Base-by-base conservation (phyloP, 2,113 vertebrate genomes). In the Salvelinus namaycush region DNA sequence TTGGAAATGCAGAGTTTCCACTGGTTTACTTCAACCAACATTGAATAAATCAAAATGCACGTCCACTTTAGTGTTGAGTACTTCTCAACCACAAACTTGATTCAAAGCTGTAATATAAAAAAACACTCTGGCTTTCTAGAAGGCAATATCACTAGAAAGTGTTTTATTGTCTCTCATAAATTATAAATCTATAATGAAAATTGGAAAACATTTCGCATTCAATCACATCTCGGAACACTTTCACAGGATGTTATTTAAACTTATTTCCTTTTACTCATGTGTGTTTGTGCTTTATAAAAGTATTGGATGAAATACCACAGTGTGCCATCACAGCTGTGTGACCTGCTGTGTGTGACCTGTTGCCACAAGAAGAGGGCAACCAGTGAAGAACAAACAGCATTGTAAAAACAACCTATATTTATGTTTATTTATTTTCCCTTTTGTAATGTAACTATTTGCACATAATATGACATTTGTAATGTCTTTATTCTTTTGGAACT, bases 201-300 rank as follows among this genome's bases (percentile, higher is more conserved):
- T 29, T 7, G 6, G 65, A 67, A 67, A 67, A 67, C 2, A 67
- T 27, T 83, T 73, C 12, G 26, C 49, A 73, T 78, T 51, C 22
- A 78, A 69, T 59, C 67, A 54, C 7, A 16, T 16, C 26, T 72
- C 65, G 60, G 13, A 70, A 34, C 66, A 26, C 68, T 75, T 77
- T 82, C 29, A 74, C 70, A 68, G 68, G 16, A 64, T 69, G 24
- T 44, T 79, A 74, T 81, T 71, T 78, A 64, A 57, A 34, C 14
- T 76, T 48, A 16, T 74, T 76, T 82, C 69, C 16, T 48, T 73
- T 64, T 39, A 8, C 12, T 57, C 48, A 59, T 5, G 5, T n/a
- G 72, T 27, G 64, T 78, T 70, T 76, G 65, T 68, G 22, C 29
- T 64, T 44, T 16, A 44, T 12, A 44, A 62, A 26, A 75, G 65